A percentile compares a stretch with the other conserved stretches of the same genome.
Conservation (phyloP, 2,888 invertebrate species). For the Eupithecia insigniata region DNA sequence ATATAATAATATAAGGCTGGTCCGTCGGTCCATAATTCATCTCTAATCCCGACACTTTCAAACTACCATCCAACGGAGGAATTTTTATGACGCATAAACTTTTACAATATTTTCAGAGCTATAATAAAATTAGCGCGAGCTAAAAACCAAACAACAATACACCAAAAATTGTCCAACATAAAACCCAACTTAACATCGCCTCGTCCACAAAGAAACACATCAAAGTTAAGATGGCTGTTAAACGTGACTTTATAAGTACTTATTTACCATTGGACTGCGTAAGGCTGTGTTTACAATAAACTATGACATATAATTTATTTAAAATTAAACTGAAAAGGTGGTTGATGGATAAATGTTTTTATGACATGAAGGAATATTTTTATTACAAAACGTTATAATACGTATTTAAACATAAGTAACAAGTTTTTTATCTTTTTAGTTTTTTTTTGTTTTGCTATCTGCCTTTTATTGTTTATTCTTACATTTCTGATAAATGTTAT, state of each 20-base stretch:
- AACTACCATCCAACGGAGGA: constrained; percentile 36
- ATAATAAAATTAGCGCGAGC: constrained; percentile 45
- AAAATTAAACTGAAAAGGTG: too few species aligned
- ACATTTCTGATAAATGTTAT: too few species aligned
- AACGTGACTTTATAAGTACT: constrained; percentile 62
- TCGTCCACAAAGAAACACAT: constrained; percentile 56
- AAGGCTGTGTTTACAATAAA: constrained; percentile 17
- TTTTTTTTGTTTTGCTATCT: too few species aligned
- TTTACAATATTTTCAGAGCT: constrained; percentile 42
- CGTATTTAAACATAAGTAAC: too few species aligned
- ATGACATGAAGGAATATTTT: too few species aligned
- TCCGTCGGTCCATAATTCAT: constrained; percentile 23
- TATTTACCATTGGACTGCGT: constrained; percentile 50
- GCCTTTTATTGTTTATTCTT: too few species aligned
- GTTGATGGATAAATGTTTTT: too few species aligned
- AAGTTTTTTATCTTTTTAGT: too few species aligned
- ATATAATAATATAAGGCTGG: constrained; percentile 18
- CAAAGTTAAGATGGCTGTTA: constrained; percentile 65
- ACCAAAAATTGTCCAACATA: constrained; percentile 48
- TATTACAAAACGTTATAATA: too few species aligned
- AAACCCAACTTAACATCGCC: constrained; percentile 51
- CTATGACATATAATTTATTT: too few species aligned
- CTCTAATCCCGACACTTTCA: constrained; percentile 39
- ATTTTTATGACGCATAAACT: constrained; percentile 42
- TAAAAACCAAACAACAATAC: constrained; percentile 46